phyloP scores from a whole-genome alignment of 2,888 invertebrate species.

The Cremastinae sp. region DNA sequence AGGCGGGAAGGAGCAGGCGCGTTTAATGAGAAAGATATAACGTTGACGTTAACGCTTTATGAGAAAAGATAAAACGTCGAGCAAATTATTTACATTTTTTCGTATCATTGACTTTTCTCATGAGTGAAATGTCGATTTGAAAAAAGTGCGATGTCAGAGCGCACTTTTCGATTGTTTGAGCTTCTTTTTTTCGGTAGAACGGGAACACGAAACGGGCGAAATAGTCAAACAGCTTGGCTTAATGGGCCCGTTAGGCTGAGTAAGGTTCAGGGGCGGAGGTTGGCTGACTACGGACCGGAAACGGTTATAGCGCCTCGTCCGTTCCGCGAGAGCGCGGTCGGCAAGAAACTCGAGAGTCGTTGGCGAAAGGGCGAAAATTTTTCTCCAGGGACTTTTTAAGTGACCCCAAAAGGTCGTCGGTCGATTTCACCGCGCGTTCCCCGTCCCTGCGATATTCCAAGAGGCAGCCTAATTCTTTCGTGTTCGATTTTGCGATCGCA shows the following conservation, averaged over 20 bases:
- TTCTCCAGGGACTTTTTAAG: conserved; percentile 21
- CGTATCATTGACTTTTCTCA: neutral
- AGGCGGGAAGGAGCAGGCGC: neutral
- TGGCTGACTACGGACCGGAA: conserved; percentile 2
- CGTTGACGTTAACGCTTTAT: neutral
- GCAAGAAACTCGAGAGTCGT: neutral
- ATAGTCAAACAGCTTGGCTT: conserved; percentile 8
- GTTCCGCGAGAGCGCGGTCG: neutral
- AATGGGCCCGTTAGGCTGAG: neutral
- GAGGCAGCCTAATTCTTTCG: no score
- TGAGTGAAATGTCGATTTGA: neutral
- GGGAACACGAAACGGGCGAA: neutral
- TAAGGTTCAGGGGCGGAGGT: neutral
- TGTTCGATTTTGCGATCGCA: no score
- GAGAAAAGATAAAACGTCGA: neutral
- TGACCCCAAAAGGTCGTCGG: conserved; percentile 19
- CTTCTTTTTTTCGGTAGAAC: conserved; percentile 1
- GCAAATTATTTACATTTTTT: conserved; percentile 1
- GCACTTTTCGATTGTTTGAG: conserved; percentile 2
- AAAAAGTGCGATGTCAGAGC: neutral
- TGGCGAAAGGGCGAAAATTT: conserved; percentile 6
- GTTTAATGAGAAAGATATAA: neutral
- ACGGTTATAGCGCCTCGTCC: neutral
- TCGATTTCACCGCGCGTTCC: conserved; percentile 3
- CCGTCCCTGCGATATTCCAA: neutral